A percentile compares a stretch with the other conserved stretches of the same genome.
Evolutionary conservation across 64 coral and sea anemone species (phyloP).

Genomic region (Stichodactyla helianthus): DNA sequence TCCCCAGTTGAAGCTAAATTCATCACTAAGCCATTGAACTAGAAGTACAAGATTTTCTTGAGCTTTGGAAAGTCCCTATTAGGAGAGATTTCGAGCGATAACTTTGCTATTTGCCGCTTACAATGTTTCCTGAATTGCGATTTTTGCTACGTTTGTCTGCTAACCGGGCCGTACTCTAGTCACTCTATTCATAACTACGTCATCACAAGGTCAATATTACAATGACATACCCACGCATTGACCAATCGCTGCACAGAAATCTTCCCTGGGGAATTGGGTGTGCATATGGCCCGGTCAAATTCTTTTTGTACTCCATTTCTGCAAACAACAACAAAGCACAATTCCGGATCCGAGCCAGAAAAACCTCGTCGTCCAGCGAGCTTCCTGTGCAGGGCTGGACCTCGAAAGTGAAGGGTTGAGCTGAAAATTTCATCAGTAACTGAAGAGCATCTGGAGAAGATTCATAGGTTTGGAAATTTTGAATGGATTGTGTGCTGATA

Average conservation of each 20-base stretch:
- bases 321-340: conserved; percentile 38
- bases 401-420: background rate
- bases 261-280: conserved; percentile 19
- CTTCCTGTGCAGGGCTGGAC: background rate
- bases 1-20: background rate
- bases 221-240: conserved; percentile 26
- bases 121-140: conserved; percentile 8
- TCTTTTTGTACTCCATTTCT: conserved; percentile 23
- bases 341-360: conserved; percentile 22
- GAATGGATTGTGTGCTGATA: background rate
- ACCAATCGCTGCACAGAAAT: conserved; percentile 18
- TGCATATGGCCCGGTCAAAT: conserved; percentile 19
- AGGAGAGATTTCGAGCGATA: background rate
- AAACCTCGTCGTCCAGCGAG: background rate
- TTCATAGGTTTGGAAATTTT: conserved; percentile 1
- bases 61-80: background rate
- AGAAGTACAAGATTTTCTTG: background rate
- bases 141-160: conserved; percentile 34
- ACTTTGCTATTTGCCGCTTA: conserved; percentile 1
- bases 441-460: background rate
- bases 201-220: conserved; percentile 25
- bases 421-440: background rate
- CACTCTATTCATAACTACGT: conserved; percentile 35
- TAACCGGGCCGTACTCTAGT: conserved; percentile 16
- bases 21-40: background rate